phyloP scores from a whole-genome alignment of 2,888 invertebrate species.

The Azorinus chamasolen region DNA sequence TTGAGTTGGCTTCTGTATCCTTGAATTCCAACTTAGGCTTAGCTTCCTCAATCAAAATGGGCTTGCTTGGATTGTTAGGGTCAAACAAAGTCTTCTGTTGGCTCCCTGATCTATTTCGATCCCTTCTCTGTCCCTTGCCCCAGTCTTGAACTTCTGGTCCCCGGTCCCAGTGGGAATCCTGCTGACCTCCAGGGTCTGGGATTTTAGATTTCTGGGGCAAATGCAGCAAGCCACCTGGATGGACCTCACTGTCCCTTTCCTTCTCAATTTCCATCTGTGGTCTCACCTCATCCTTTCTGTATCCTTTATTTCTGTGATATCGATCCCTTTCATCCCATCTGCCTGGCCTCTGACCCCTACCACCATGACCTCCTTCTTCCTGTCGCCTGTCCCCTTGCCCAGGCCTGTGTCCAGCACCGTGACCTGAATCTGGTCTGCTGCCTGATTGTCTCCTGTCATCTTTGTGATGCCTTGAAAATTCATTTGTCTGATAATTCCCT shows the following conservation, averaged over 20 bases:
- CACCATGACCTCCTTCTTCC: constrained; percentile 12
- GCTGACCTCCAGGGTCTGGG: constrained; percentile 11
- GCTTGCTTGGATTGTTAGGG: constrained; percentile 83
- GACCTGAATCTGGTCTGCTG: too few relatives aligned
- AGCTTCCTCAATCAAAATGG: constrained; percentile 71
- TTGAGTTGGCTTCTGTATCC: constrained; percentile 64
- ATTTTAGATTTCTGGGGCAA: constrained; percentile 55
- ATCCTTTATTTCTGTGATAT: background rate
- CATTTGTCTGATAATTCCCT: constrained; percentile 3
- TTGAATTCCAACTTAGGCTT: constrained; percentile 69
- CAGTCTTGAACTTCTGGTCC: background rate
- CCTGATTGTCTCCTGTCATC: constrained; percentile 1
- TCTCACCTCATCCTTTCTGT: constrained; percentile 13
- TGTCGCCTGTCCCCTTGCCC: background rate
- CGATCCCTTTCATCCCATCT: constrained; percentile 5
- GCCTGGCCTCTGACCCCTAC: constrained; percentile 25
- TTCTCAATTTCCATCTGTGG: constrained; percentile 35
- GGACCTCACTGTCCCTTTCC: constrained; percentile 14
- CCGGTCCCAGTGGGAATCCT: background rate
- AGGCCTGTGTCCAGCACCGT: background rate
- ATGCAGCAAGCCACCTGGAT: constrained; percentile 67
- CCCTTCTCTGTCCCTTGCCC: constrained; percentile 26
- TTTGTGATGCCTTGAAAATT: constrained; percentile 8
- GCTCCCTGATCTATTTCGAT: constrained; percentile 54
- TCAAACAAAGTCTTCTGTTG: constrained; percentile 80